Conservation (phyloP, 2,113 vertebrate species). For the Corynorhinus townsendii region DNA sequence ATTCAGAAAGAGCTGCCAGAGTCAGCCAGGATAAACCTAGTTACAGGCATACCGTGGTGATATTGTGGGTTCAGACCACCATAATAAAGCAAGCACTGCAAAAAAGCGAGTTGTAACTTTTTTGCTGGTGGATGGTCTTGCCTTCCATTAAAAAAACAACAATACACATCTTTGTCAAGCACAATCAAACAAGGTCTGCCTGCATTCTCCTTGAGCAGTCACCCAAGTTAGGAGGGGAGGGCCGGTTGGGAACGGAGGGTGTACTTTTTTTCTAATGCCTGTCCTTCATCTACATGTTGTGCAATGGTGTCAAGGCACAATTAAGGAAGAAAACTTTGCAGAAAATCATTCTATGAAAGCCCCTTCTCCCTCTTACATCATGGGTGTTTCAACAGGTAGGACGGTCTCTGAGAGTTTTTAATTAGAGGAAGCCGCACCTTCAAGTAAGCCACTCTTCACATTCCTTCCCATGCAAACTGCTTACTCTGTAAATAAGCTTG, state of each 20-base stretch:
- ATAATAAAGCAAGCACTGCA: neutral
- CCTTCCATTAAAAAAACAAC: neutral
- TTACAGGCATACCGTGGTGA: too few relatives aligned
- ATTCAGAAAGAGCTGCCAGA: neutral
- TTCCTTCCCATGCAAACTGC: conserved; percentile 66
- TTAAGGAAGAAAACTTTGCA: neutral
- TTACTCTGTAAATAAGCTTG: conserved; percentile 48
- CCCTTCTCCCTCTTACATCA: neutral
- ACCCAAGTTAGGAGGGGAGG: neutral
- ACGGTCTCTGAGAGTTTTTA: neutral
- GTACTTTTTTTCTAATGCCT: neutral
- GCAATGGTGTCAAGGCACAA: neutral
- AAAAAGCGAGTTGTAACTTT: neutral
- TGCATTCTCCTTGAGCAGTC: neutral
- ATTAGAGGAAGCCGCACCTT: conserved; percentile 54
- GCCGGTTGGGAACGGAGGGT: neutral
- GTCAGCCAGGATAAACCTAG: neutral
- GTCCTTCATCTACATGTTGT: conserved; percentile 7
- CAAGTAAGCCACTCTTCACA: conserved; percentile 62
- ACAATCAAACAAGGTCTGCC: neutral
- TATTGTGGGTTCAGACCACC: neutral
- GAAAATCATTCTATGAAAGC: conserved; percentile 28
- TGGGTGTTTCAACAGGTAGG: neutral
- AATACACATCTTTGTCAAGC: neutral
- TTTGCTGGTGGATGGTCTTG: neutral